Base-by-base conservation (phyloP, 64 coral and sea anemone species). In the Porites lutea region DNA sequence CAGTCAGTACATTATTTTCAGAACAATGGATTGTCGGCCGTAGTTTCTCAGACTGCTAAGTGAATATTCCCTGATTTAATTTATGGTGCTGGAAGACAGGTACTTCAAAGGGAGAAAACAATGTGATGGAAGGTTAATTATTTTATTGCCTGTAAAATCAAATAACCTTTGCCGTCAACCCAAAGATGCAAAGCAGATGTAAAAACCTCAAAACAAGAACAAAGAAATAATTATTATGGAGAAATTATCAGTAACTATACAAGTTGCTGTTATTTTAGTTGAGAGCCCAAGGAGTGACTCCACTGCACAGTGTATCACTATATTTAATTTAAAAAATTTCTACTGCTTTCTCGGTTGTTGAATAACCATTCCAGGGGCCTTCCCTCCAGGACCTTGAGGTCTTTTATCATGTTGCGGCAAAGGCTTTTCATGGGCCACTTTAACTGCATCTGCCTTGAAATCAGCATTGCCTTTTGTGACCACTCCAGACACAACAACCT, bases 311-410 rank as follows among this genome's bases (percentile, higher is more conserved):
- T 87, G 5, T 54, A 18, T 71, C 22, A 79, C 62, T 20, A 87
- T 44, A 71, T 79, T 27, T 87, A 57, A 79, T 67, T 60, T 77
- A 91, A 81, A 81, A 87, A 78, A 59, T 77, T 48, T 84, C 46
- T 84, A 97, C 59, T 97, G 88, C 44, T 97, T 97, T 87, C 95
- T 82, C 76, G 95, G 95, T 46, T 97, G 95, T 76, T 97, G 95
- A 88, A 97, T 86, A 18, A 19, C 4, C 57, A 88, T 94, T 69
- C 79, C 75, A 76, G 64, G 45, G 8, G 67, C 14, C 48, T 87
- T 94, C 1, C 75, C 95, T 5, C 82, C 95, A 43, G 68, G 22
- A 61, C 92, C 92, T 88, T 82, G 88, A 19, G 92, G 88, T 73
- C 95, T 79, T 77, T 97, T 97, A 8, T 94, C 88, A 83, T 97